Percentiles rank a stretch among this genome's conserved stretches.
Conservation (phyloP, 2,797 vertebrate genomes). For the Sciurus vulgaris region DNA sequence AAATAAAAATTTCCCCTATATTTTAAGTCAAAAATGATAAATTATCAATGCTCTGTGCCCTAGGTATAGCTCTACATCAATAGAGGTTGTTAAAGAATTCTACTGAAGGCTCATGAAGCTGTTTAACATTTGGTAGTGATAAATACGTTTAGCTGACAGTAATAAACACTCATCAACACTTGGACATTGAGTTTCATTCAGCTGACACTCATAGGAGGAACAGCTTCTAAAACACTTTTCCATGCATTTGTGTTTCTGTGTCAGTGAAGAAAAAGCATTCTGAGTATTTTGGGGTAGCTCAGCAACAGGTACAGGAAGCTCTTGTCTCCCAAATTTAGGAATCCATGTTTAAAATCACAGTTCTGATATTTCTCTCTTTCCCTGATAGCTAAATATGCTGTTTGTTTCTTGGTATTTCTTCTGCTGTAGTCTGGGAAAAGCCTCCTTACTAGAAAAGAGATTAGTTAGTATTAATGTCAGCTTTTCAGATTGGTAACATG, state of each 20-base stretch:
- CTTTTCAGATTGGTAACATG: neutral
- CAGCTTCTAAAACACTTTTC: constrained; percentile 68
- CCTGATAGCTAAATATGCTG: neutral
- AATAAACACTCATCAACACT: constrained; percentile 57
- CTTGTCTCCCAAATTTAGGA: constrained; percentile 12
- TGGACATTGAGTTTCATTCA: constrained; percentile 75
- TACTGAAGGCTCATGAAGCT: constrained; percentile 55
- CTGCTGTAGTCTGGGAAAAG: neutral
- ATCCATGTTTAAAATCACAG: neutral
- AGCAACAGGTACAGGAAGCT: constrained; percentile 11
- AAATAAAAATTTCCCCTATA: constrained; percentile 27
- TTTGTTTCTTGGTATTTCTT: constrained; percentile 23
- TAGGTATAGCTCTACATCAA: constrained; percentile 43
- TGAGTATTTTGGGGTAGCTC: constrained; percentile 50
- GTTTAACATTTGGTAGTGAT: constrained; percentile 70
- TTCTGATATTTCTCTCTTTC: constrained; percentile 1
- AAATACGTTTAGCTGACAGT: constrained; percentile 67
- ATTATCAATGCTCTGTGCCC: constrained; percentile 35
- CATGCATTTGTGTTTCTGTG: constrained; percentile 14
- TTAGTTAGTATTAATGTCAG: neutral
- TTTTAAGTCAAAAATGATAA: constrained; percentile 69
- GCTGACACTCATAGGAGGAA: constrained; percentile 18
- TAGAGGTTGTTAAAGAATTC: constrained; percentile 30
- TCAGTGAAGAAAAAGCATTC: neutral
- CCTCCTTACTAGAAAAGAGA: neutral